Evolutionary conservation across 2,797 vertebrate species (phyloP), one percentile per base, ranked within the genome.

Genomic region (Ctenopoma multispine): DNA sequence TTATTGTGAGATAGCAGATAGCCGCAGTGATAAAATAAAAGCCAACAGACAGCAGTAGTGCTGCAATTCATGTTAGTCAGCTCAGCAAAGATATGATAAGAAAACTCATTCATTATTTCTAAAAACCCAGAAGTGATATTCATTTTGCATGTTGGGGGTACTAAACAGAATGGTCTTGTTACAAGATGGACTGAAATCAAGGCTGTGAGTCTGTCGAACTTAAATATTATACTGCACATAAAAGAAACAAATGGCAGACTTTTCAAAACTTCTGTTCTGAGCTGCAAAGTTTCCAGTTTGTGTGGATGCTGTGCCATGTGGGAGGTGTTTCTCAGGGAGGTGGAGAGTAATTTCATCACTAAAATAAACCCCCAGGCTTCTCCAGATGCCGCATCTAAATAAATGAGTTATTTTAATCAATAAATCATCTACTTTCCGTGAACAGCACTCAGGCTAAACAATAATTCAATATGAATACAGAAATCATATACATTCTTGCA

Each of bases 401-500:
- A 91, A 90, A 90, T 87, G 49, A 92, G 75, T 89, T 60, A 56
- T 88, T 88, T 84, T 87, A 91, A 92, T 94, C 89, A 93, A 92
- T 93, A 94, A 93, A 86, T 92, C 79, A 91, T 91, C 80, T 21
- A 73, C 75, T 69, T 69, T 83, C 86, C 85, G 82, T 88, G 85
- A 89, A 81, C 77, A 83, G 43, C 31, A 69, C 83, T 46, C 70
- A 76, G 44, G 79, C 67, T 69, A 58, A 80, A 81, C 71, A 77
- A 77, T 65, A 76, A 64, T 69, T 68, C 59, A 64, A 73, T 60
- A 88, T 63, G 78, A 86, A 85, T 31, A 82, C 50, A 24, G 59
- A 59, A 60, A 76, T 23, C 47, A 56, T 56, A 24, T 38, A 63
- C 64, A 73, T 15, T 21, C 49, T 21, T 18, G 18, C 55, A 65